Evolutionary conservation across 2,113 vertebrate genomes (phyloP).

Genomic region (Hippopotamus amphibius): DNA sequence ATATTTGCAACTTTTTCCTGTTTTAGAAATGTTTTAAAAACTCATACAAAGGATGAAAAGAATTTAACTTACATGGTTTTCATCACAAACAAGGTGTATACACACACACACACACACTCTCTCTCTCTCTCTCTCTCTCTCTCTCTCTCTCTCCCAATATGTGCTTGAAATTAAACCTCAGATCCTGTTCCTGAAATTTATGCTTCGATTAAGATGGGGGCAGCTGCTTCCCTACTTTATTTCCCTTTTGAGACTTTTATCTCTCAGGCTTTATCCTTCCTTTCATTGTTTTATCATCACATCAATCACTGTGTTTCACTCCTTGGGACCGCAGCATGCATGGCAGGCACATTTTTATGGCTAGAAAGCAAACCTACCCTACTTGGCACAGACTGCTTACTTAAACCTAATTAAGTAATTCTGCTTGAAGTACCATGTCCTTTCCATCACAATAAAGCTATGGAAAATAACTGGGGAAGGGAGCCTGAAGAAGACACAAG

Average conservation of each 20-base stretch:
- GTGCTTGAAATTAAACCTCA: constrained; percentile 81
- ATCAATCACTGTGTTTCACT: constrained; percentile 77
- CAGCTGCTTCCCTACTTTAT: constrained; percentile 75
- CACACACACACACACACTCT: neutral
- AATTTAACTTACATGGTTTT: neutral
- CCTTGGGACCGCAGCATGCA: constrained; percentile 36
- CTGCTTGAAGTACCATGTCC: constrained; percentile 60
- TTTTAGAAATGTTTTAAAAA: constrained; percentile 15
- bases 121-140: accelerated
- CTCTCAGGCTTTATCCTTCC: constrained; percentile 73
- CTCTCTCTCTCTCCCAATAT: accelerated
- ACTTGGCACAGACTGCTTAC: neutral
- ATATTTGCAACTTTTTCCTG: neutral
- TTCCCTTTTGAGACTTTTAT: constrained; percentile 76
- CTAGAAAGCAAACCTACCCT: constrained; percentile 63
- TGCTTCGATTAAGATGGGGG: constrained; percentile 82
- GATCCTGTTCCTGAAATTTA: constrained; percentile 81
- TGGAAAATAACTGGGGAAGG: constrained; percentile 4
- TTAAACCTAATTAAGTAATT: constrained; percentile 75
- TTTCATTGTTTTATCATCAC: constrained; percentile 75
- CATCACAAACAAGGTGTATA: neutral
- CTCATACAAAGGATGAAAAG: neutral
- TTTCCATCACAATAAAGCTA: constrained; percentile 11
- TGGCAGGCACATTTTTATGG: constrained; percentile 32
- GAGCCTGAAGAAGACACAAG: neutral